These are phyloP conservation scores for Dipodomys spectabilis DNA, from an alignment of 2,113 vertebrate species.

Conservation along the genomic window DNA sequence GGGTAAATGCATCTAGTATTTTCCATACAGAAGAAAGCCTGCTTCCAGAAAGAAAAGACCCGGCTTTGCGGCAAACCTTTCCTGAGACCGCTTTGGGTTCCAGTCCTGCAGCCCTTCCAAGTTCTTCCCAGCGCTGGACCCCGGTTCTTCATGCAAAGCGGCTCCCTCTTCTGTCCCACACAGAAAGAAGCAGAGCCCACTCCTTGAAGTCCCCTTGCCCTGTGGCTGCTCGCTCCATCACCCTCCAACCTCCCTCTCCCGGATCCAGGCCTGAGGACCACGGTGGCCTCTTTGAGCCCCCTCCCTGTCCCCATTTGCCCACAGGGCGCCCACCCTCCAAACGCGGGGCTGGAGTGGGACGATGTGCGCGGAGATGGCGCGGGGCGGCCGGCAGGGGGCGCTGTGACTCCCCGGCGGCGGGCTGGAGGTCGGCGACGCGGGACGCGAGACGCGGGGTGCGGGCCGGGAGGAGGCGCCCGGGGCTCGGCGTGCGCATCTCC, in stretches of 20 bases:
- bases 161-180: neutral
- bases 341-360: neutral
- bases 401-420: neutral
- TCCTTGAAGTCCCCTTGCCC: neutral
- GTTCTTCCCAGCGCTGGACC: neutral
- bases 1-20: no score
- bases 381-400: constrained; percentile 65
- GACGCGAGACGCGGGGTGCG: constrained; percentile 10
- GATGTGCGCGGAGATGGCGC: neutral
- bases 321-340: no score
- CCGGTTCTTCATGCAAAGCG: neutral
- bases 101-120: neutral
- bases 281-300: no score
- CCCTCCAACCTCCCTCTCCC: no score
- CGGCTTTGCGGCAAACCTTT: neutral
- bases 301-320: no score
- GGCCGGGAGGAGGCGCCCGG: constrained; percentile 59
- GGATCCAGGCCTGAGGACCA: no score
- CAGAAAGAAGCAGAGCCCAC: neutral
- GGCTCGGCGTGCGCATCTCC: constrained; percentile 56
- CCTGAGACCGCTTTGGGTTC: no score
- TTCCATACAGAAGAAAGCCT: neutral
- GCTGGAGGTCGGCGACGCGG: neutral
- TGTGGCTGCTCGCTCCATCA: no score
- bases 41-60: neutral